Conservation (phyloP, 2,113 vertebrate species). For the Cyrtonyx montezumae region DNA sequence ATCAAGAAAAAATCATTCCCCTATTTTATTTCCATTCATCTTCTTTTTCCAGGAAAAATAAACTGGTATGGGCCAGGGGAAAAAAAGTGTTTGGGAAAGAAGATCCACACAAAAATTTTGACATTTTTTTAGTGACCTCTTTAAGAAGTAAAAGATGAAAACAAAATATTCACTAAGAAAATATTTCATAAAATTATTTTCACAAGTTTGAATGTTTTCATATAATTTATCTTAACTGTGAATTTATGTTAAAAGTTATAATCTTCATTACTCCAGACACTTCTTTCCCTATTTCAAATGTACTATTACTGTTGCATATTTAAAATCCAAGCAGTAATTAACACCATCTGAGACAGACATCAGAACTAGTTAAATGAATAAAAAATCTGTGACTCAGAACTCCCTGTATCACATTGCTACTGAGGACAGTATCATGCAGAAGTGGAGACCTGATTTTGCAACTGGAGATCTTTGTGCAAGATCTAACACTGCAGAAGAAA, state of each 20-base stretch:
- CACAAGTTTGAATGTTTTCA: background rate
- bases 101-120: background rate
- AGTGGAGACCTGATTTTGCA: background rate
- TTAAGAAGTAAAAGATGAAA: background rate
- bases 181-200: background rate
- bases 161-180: background rate
- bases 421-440: background rate
- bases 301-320: background rate
- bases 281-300: background rate
- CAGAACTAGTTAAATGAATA: background rate
- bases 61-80: background rate
- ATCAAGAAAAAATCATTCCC: background rate
- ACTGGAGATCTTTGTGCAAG: background rate
- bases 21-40: background rate
- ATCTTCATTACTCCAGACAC: background rate
- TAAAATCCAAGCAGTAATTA: background rate
- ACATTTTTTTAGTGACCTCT: background rate
- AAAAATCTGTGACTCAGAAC: background rate
- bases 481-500: background rate
- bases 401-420: rapidly evolving
- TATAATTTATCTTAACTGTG: rapidly evolving
- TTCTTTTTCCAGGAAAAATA: background rate
- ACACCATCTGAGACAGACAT: background rate
- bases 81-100: background rate
- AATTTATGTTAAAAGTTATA: background rate